Percentiles rank a stretch among this genome's conserved stretches.
These are phyloP conservation scores for Alosa alosa DNA, from an alignment of 2,113 vertebrate species.

Conservation along the genomic window DNA sequence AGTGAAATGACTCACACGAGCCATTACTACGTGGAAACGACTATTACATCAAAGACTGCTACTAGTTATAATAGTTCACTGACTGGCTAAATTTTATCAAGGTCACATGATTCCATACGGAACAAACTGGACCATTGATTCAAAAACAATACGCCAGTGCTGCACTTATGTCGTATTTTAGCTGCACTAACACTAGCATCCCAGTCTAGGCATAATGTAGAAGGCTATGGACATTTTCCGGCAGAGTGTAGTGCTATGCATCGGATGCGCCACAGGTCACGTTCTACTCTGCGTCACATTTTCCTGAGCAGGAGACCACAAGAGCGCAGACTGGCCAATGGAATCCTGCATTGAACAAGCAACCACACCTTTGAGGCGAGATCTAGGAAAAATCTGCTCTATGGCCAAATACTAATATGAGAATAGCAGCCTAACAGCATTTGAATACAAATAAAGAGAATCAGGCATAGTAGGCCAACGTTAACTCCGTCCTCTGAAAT, in stretches of 20 bases:
- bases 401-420: background rate
- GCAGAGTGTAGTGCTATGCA: background rate
- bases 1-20: background rate
- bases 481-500: background rate
- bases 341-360: conserved; percentile 20
- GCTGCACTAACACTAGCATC: background rate
- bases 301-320: conserved; percentile 53
- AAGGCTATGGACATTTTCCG: background rate
- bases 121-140: background rate
- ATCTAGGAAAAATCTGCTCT: background rate
- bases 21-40: background rate
- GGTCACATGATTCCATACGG: background rate
- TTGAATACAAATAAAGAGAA: background rate
- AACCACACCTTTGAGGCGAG: conserved; percentile 47
- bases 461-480: background rate
- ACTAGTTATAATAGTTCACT: background rate
- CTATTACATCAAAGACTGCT: background rate
- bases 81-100: background rate
- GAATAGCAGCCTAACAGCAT: background rate
- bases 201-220: background rate
- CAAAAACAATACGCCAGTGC: background rate
- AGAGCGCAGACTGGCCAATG: conserved; percentile 49
- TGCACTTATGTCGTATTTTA: background rate
- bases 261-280: conserved; percentile 65
- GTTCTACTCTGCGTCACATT: conserved; percentile 74